Evolutionary conservation across 2,797 vertebrate genomes (phyloP).

Genomic region (Ataeniobius toweri): DNA sequence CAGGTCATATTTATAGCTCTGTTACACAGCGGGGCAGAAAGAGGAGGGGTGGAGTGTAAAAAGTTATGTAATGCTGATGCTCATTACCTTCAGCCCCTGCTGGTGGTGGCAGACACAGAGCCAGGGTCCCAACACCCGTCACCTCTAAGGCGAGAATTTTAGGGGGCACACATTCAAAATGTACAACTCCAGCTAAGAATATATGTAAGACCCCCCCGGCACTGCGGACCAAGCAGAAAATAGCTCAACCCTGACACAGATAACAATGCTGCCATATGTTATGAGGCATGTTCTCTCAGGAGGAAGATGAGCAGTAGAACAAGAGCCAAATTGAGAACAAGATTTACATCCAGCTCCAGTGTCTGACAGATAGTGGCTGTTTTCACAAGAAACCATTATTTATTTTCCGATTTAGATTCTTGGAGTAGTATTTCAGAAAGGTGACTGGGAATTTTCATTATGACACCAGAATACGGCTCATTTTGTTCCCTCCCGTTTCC

Average conservation of each 20-base stretch:
- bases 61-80: constrained; percentile 63
- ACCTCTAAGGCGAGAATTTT: constrained; percentile 60
- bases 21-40: constrained; percentile 23
- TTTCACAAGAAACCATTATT: constrained; percentile 55
- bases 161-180: constrained; percentile 30
- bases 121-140: constrained; percentile 27
- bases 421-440: constrained; percentile 37
- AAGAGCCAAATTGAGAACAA: constrained; percentile 22
- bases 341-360: constrained; percentile 39
- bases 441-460: constrained; percentile 41
- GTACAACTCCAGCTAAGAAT: constrained; percentile 54
- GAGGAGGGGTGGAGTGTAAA: constrained; percentile 5
- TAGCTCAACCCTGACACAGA: constrained; percentile 48
- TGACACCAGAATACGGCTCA: constrained; percentile 16
- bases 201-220: constrained; percentile 21
- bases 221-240: constrained; percentile 40
- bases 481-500: constrained; percentile 17
- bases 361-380: constrained; percentile 40
- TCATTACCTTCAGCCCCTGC: constrained; percentile 49
- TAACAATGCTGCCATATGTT: constrained; percentile 46
- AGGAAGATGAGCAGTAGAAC: constrained; percentile 25
- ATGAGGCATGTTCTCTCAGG: constrained; percentile 33
- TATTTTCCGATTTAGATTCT: constrained; percentile 49
- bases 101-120: constrained; percentile 35
- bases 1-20: constrained; percentile 64